These are phyloP conservation scores for Megaceryle maxima DNA, from an alignment of 2,113 vertebrate genomes.

Conservation along the genomic window DNA sequence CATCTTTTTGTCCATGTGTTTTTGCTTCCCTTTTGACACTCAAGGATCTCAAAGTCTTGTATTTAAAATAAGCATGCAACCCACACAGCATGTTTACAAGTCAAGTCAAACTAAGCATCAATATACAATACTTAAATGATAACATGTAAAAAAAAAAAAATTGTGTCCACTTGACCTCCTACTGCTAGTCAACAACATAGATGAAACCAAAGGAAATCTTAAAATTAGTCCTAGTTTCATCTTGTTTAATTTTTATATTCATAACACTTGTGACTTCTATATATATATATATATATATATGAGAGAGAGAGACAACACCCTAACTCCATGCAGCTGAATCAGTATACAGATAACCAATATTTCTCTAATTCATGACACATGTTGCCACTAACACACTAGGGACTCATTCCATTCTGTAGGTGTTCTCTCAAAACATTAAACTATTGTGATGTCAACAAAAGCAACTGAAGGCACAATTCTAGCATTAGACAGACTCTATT, in stretches of 20 bases:
- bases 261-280: not conserved
- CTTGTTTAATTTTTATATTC: not conserved
- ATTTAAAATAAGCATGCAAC: not conserved
- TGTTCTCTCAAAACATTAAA: conserved; percentile 48
- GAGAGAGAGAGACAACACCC: not conserved
- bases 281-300: not conserved
- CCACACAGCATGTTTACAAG: not conserved
- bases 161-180: not conserved
- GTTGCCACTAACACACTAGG: not conserved
- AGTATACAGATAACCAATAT: not conserved
- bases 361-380: not conserved
- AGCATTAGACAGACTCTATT: conserved; percentile 43
- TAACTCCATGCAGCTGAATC: not conserved
- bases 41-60: not conserved
- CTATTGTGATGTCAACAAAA: conserved; percentile 55
- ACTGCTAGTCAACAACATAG: not conserved
- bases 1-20: not conserved
- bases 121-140: not conserved
- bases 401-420: not conserved
- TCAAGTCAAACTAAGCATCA: not conserved
- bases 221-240: not conserved
- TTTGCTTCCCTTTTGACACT: not conserved
- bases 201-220: not conserved
- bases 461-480: conserved; percentile 44
- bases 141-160: not conserved